Evolutionary conservation across 2,797 vertebrate species (phyloP).

Genomic region (Buceros bicornis): DNA sequence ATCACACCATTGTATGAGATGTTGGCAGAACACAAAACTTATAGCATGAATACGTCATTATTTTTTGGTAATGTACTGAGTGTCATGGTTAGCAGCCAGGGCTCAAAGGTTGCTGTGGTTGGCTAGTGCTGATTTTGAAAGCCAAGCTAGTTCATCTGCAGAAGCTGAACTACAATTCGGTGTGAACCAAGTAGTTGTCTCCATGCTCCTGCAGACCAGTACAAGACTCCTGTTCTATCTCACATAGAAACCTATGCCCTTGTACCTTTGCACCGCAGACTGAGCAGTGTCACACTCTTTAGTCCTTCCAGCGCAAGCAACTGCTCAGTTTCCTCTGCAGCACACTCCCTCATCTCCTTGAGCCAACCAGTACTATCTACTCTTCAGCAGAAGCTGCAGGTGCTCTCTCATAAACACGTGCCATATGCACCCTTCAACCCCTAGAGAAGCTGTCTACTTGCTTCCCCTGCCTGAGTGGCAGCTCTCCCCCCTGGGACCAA

Average conservation of each 20-base stretch:
- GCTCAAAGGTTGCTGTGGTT: neutral
- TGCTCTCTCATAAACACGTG: neutral
- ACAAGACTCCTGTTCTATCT: neutral
- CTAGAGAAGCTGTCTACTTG: neutral
- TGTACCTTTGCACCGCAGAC: neutral
- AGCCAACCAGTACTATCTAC: neutral
- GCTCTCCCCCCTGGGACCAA: neutral
- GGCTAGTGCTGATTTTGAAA: neutral
- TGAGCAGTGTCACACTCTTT: rapidly evolving
- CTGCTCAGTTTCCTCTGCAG: neutral
- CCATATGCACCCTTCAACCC: neutral
- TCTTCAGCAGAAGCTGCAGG: neutral
- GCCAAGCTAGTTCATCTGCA: neutral
- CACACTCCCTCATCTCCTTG: neutral
- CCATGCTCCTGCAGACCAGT: neutral
- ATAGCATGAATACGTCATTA: neutral
- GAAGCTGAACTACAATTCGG: neutral
- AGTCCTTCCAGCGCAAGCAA: neutral
- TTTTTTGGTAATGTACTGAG: neutral
- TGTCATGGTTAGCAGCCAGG: neutral
- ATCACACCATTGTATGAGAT: neutral
- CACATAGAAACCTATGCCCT: neutral
- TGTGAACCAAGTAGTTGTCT: neutral
- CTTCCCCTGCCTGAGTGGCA: neutral
- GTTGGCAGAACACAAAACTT: neutral